Evolutionary conservation across 2,113 vertebrate species (phyloP).

Genomic region (Lichenostomus cassidix): DNA sequence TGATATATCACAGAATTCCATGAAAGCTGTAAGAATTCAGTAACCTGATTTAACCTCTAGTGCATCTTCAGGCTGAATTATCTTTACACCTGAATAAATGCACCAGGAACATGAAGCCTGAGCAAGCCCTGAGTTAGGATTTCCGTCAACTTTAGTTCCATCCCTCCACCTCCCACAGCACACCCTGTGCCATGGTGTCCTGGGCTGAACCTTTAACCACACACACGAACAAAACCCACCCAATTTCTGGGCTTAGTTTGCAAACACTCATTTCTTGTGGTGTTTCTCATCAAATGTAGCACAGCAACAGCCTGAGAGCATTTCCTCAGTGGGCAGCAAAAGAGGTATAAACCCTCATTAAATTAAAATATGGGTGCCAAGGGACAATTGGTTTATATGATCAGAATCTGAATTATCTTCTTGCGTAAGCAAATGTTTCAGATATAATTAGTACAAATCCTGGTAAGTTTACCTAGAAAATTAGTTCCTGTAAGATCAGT

Average conservation of each 20-base stretch:
- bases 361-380: not conserved
- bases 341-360: not conserved
- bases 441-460: conserved; percentile 27
- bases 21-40: not conserved
- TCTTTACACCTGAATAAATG: conserved; percentile 2
- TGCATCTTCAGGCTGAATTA: not conserved
- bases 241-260: not conserved
- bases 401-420: not conserved
- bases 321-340: not conserved
- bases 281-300: not conserved
- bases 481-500: conserved; percentile 34
- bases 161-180: not conserved
- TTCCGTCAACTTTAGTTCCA: not conserved
- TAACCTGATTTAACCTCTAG: not conserved
- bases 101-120: not conserved
- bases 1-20: not conserved
- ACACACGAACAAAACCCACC: rapidly evolving
- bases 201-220: not conserved
- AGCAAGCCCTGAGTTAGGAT: not conserved
- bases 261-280: rapidly evolving
- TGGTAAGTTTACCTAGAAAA: conserved; percentile 28
- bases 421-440: conserved; percentile 4
- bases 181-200: rapidly evolving
- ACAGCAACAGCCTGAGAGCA: not conserved
- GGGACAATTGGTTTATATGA: not conserved